A percentile compares a stretch with the other conserved stretches of the same genome.
Evolutionary conservation across 2,113 vertebrate genomes (phyloP).

Genomic region (Grus americana): DNA sequence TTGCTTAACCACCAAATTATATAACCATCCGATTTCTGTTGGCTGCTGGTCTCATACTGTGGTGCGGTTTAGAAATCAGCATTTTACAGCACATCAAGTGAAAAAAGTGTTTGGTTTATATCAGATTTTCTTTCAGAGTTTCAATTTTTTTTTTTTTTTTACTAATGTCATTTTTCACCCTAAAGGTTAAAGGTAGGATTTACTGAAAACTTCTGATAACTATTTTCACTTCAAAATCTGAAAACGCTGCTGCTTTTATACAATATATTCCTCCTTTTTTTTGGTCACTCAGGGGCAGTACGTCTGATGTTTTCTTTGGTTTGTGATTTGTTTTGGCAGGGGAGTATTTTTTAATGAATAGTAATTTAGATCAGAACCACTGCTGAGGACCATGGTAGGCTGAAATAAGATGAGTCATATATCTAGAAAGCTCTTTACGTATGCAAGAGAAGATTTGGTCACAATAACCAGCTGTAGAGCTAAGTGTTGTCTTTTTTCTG

Average conservation of each 20-base stretch:
- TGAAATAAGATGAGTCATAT: neutral
- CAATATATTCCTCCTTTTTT: neutral
- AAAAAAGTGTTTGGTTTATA: neutral
- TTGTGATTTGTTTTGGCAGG: neutral
- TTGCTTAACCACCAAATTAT: slow-evolving; percentile 67
- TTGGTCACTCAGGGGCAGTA: neutral
- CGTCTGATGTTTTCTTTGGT: neutral
- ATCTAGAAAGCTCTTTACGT: neutral
- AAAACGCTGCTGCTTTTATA: neutral
- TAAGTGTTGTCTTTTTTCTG: neutral
- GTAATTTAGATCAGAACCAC: neutral
- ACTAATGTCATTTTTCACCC: neutral
- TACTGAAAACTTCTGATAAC: neutral
- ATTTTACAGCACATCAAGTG: neutral
- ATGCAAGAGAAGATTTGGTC: neutral
- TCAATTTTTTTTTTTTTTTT: neutral
- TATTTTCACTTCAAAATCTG: neutral
- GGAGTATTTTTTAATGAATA: neutral
- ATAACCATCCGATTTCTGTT: slow-evolving; percentile 43
- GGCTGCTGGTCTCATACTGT: neutral
- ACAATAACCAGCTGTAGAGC: neutral
- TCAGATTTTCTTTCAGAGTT: neutral
- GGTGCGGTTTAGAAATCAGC: neutral
- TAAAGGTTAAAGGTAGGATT: neutral
- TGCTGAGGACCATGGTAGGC: neutral